Conservation (phyloP, 2,888 invertebrate genomes). For the Anticlea derivata region DNA sequence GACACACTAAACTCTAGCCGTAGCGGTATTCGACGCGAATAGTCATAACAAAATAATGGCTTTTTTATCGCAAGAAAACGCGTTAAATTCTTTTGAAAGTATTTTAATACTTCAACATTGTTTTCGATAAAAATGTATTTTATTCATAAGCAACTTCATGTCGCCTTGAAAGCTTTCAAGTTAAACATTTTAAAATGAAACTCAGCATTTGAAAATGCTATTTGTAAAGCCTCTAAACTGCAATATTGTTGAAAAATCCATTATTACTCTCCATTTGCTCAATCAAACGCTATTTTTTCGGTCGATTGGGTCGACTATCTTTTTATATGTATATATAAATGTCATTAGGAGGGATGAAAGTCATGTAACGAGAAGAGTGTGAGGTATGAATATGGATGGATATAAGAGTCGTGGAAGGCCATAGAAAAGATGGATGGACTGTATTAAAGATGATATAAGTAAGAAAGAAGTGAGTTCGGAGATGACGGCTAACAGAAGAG, state of each 20-base stretch:
- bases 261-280: conserved; percentile 36
- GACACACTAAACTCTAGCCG: not conserved
- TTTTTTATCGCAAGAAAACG: conserved; percentile 19
- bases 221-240: conserved; percentile 29
- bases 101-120: conserved; percentile 5
- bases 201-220: conserved; percentile 18
- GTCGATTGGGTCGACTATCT: conserved; percentile 31
- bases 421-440: too few relatives aligned
- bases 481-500: too few relatives aligned
- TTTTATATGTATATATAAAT: conserved; percentile 15
- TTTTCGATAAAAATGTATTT: conserved; percentile 10
- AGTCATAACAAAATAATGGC: conserved; percentile 22
- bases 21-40: conserved; percentile 20
- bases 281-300: conserved; percentile 38
- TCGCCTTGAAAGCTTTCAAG: conserved; percentile 12
- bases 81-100: conserved; percentile 20
- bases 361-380: too few relatives aligned
- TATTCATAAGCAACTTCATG: conserved; percentile 16
- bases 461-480: too few relatives aligned
- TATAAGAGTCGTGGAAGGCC: too few relatives aligned
- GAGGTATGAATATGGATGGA: too few relatives aligned
- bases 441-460: too few relatives aligned
- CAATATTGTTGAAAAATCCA: conserved; percentile 34
- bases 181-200: conserved; percentile 15
- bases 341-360: too few relatives aligned